Evolutionary conservation across 2,113 vertebrate species (phyloP).

Genomic region (Festucalex cinctus): DNA sequence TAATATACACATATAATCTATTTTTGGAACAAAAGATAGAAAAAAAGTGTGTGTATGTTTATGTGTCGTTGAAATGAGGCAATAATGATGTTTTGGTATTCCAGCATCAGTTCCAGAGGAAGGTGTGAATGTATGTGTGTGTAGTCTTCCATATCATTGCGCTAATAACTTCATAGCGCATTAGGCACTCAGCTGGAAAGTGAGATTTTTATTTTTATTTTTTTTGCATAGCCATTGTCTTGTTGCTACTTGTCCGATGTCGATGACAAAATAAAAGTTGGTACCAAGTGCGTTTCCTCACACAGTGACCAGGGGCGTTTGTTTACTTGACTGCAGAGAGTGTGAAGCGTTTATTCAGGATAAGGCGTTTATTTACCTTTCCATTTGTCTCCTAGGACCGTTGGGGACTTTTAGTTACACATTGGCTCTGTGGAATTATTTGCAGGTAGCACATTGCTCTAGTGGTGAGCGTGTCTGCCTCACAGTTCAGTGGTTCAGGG

Average conservation of each 20-base stretch:
- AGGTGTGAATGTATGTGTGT: conserved; percentile 17
- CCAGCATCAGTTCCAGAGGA: conserved; percentile 58
- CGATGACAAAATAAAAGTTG: not conserved
- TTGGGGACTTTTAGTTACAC: conserved; percentile 46
- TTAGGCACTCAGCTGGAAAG: not conserved
- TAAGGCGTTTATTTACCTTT: conserved; percentile 19
- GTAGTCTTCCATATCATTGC: conserved; percentile 34
- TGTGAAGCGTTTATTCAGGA: not conserved
- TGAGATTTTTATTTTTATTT: too few relatives aligned
- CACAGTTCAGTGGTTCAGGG: not conserved
- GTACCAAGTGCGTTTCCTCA: not conserved
- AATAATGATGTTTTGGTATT: conserved; percentile 64
- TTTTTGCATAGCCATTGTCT: not conserved
- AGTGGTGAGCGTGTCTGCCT: not conserved
- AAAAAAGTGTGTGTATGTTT: conserved; percentile 48
- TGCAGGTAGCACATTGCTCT: not conserved
- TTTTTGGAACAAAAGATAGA: conserved; percentile 69
- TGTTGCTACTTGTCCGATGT: not conserved
- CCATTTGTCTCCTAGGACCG: conserved; percentile 53
- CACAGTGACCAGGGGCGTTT: not conserved
- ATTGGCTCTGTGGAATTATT: conserved; percentile 33
- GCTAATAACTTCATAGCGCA: not conserved
- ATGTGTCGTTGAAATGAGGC: conserved; percentile 64
- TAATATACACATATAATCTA: conserved; percentile 56
- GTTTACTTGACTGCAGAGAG: not conserved